phyloP scores from a whole-genome alignment of 2,113 vertebrate genomes.

The Scopus umbretta region DNA sequence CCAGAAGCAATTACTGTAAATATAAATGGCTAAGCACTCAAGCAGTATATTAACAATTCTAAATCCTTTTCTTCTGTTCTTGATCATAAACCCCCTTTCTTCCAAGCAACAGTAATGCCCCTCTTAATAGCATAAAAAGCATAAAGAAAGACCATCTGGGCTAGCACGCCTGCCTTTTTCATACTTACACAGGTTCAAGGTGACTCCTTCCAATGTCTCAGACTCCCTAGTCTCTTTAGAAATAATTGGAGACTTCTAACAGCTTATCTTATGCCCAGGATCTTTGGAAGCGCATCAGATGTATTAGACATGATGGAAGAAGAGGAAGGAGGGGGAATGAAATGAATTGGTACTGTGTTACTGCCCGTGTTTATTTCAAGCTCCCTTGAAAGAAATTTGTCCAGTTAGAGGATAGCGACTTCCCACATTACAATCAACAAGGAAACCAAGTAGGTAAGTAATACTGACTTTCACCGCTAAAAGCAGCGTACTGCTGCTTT shows the following conservation, averaged over 20 bases:
- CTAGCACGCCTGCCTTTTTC: neutral
- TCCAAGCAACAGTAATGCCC: neutral
- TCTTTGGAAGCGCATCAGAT: neutral
- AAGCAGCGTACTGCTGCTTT: neutral
- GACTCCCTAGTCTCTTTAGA: neutral
- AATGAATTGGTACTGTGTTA: neutral
- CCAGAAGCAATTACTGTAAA: constrained; percentile 61
- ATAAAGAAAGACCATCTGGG: neutral
- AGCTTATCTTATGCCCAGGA: neutral
- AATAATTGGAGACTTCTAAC: neutral
- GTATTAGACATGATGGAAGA: neutral
- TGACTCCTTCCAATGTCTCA: neutral
- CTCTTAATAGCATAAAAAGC: neutral
- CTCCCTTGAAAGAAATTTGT: constrained; percentile 11
- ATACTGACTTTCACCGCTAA: neutral
- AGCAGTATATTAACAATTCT: constrained; percentile 44
- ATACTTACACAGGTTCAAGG: neutral
- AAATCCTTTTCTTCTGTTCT: constrained; percentile 52
- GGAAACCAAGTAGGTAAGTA: neutral
- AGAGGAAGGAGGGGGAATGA: neutral
- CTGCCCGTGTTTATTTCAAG: neutral
- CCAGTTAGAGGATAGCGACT: neutral
- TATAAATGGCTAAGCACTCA: constrained; percentile 54
- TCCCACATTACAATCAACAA: neutral
- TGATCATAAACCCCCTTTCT: constrained; percentile 9